Evolutionary conservation across 2,113 vertebrate species (phyloP).

Genomic region (Nothocercus julius): DNA sequence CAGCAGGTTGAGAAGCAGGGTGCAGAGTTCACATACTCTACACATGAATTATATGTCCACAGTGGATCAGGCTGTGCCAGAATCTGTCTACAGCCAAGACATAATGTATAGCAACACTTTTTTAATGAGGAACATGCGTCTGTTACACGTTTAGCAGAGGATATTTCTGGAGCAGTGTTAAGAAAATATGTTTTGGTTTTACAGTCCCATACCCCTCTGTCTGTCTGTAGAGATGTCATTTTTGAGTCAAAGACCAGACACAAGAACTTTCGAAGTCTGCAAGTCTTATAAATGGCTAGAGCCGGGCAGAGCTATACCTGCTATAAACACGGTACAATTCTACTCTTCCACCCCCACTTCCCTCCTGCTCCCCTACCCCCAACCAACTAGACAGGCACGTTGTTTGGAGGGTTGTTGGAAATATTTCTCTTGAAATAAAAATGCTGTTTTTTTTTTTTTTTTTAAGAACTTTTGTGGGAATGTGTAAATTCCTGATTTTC

Average conservation of each 20-base stretch:
- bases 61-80: slow-evolving; percentile 58
- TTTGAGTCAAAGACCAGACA: slow-evolving; percentile 53
- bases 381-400: not conserved
- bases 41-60: slow-evolving; percentile 57
- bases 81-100: slow-evolving; percentile 54
- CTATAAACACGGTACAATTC: not conserved
- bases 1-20: slow-evolving; percentile 34
- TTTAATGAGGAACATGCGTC: slow-evolving; percentile 68
- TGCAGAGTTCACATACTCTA: slow-evolving; percentile 50
- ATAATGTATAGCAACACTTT: slow-evolving; percentile 64
- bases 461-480: not conserved
- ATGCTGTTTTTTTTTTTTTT: not conserved
- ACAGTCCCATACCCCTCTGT: slow-evolving; percentile 1
- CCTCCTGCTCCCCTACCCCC: not conserved
- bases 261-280: slow-evolving; percentile 11
- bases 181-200: slow-evolving; percentile 65
- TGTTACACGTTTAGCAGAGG: slow-evolving; percentile 61
- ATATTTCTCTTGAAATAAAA: not conserved
- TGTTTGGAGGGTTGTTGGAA: not conserved
- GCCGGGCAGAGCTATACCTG: slow-evolving; percentile 11
- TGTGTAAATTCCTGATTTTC: not conserved
- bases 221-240: slow-evolving; percentile 37
- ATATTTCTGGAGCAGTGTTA: slow-evolving; percentile 65
- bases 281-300: slow-evolving; percentile 1
- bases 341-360: not conserved